Evolutionary conservation across 2,113 vertebrate genomes (phyloP).

Genomic region (Apteryx owenii): DNA sequence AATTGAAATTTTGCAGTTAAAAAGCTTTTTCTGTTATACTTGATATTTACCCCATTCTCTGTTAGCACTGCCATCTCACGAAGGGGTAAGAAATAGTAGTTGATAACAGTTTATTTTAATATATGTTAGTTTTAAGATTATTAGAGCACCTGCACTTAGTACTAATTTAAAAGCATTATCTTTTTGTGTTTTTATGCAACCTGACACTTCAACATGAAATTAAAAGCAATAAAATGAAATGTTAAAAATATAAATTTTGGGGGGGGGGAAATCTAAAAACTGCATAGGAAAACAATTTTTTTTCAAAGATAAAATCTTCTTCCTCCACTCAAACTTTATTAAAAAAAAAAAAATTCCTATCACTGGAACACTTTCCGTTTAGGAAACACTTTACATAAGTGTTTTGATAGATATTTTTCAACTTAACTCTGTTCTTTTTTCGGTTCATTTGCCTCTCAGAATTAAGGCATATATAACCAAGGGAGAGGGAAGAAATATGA

Average conservation of each 20-base stretch:
- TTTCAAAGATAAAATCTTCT: not conserved
- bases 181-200: not conserved
- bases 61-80: not conserved
- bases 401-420: not conserved
- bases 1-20: not conserved
- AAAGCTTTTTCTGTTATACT: not conserved
- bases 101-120: not conserved
- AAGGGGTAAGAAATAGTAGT: not conserved
- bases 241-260: conserved; percentile 25
- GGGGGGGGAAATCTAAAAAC: not conserved
- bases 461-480: not conserved
- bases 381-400: not conserved
- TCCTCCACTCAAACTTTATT: not conserved
- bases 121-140: conserved; percentile 11
- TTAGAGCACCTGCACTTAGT: not conserved
- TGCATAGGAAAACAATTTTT: not conserved
- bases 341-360: not conserved
- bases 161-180: not conserved
- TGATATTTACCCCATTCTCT: not conserved
- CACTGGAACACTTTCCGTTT: not conserved
- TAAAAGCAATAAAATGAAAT: not conserved
- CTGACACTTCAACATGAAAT: not conserved
- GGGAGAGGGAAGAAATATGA: not conserved
- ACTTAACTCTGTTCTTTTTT: not conserved
- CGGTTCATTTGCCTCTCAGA: not conserved